Conservation (phyloP, 2,113 vertebrate species). For the Bothrops jararaca region DNA sequence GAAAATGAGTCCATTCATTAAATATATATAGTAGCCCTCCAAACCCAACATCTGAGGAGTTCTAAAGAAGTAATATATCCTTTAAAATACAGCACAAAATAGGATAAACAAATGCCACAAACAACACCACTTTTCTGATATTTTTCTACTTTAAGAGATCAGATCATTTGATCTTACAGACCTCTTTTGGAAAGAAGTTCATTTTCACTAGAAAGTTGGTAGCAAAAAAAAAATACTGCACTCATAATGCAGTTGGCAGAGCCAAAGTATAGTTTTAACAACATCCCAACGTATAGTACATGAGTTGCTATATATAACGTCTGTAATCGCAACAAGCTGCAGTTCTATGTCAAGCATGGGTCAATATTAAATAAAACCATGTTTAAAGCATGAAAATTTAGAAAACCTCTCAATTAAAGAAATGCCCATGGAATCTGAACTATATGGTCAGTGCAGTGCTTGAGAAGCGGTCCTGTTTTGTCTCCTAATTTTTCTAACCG, state of each 20-base stretch:
- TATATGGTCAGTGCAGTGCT: not conserved
- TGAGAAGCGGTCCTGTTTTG: not conserved
- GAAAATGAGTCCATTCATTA: conserved; percentile 7
- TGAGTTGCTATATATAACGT: not conserved
- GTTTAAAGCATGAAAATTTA: not conserved
- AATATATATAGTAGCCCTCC: conserved; percentile 34
- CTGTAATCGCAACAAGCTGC: not conserved
- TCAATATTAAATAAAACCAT: not conserved
- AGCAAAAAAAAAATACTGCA: not conserved
- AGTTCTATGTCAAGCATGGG: not conserved
- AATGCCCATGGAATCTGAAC: not conserved
- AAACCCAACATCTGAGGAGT: conserved; percentile 23
- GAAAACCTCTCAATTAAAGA: not conserved
- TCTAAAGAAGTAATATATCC: conserved; percentile 25
- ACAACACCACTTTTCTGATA: conserved; percentile 9
- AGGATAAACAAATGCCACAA: conserved; percentile 43
- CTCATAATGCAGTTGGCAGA: not conserved
- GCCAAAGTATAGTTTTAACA: not conserved
- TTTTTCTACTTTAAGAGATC: not conserved
- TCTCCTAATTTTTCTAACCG: not conserved
- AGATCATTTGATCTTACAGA: not conserved
- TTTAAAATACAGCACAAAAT: rapidly evolving
- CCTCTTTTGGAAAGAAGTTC: not conserved
- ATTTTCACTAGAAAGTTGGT: not conserved
- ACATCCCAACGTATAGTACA: not conserved